Percentiles rank a stretch among this genome's conserved stretches.
phyloP scores from a whole-genome alignment of 2,888 invertebrate genomes.

The Acheta domesticus region DNA sequence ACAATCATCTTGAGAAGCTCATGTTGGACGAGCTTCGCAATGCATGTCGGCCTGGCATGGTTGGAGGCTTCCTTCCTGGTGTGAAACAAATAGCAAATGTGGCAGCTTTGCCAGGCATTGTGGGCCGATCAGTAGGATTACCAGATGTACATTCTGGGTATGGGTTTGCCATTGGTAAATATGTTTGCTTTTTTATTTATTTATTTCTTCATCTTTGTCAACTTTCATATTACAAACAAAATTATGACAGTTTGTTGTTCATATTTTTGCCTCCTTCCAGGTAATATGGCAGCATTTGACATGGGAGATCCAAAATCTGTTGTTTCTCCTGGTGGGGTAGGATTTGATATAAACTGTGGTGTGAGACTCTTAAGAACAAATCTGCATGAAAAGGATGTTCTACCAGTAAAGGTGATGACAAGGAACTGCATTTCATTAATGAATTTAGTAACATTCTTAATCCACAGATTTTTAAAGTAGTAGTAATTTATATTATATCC shows the following conservation, averaged over 20 bases:
- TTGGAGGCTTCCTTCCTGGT: conserved; percentile 96
- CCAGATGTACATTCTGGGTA: conserved; percentile 98
- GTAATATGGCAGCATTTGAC: conserved; percentile 99
- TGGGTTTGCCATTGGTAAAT: conserved; percentile 93
- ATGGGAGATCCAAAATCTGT: conserved; percentile 86
- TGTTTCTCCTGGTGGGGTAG: conserved; percentile 97
- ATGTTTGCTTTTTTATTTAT: not conserved
- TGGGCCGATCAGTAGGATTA: conserved; percentile 86
- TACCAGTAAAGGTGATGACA: conserved; percentile 71
- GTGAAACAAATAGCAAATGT: conserved; percentile 99
- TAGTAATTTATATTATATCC: too few relatives aligned
- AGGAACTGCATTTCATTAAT: too few relatives aligned
- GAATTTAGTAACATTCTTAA: too few relatives aligned
- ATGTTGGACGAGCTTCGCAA: conserved; percentile 96
- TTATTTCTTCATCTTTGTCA: not conserved
- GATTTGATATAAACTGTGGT: conserved; percentile 99
- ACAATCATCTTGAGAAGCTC: conserved; percentile 81
- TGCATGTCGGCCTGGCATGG: conserved; percentile 81
- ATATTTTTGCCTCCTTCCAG: conserved; percentile 46
- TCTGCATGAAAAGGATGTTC: conserved; percentile 86
- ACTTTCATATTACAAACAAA: not conserved
- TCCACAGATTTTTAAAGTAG: too few relatives aligned
- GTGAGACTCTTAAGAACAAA: conserved; percentile 93
- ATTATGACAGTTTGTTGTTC: not conserved
- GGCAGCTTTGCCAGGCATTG: conserved; percentile 95